Evolutionary conservation across 2,113 vertebrate species (phyloP).

Genomic region (Phyllopteryx taeniolatus): DNA sequence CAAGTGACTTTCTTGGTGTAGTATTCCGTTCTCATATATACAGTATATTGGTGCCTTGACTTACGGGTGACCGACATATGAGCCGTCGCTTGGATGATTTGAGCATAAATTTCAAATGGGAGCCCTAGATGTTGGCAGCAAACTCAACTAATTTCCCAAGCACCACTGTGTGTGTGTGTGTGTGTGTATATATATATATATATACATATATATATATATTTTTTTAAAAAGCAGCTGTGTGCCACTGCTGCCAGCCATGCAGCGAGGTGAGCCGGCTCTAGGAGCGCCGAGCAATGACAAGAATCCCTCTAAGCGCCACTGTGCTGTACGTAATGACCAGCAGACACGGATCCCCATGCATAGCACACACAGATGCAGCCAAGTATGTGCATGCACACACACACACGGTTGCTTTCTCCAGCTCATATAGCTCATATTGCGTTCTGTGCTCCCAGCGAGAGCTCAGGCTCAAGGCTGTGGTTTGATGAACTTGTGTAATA

Average conservation of each 20-base stretch:
- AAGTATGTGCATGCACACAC: conserved; percentile 13
- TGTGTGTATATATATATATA: too few relatives aligned
- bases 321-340: conserved; percentile 44
- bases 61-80: too few relatives aligned
- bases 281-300: conserved; percentile 50
- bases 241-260: conserved; percentile 27
- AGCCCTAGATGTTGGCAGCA: too few relatives aligned
- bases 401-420: conserved; percentile 11
- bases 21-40: too few relatives aligned
- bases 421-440: conserved; percentile 48
- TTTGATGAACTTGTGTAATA: conserved; percentile 41
- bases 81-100: too few relatives aligned
- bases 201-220: too few relatives aligned
- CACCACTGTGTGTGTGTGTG: too few relatives aligned
- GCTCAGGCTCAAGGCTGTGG: conserved; percentile 45
- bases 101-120: too few relatives aligned
- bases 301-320: conserved; percentile 54
- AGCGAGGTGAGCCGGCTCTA: conserved; percentile 24
- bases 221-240: conserved; percentile 25
- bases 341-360: conserved; percentile 50
- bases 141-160: too few relatives aligned
- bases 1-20: too few relatives aligned
- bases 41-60: too few relatives aligned
- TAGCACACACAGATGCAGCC: conserved; percentile 39
- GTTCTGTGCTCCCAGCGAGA: conserved; percentile 49